phyloP scores from a whole-genome alignment of 2,797 vertebrate species.

The Coregonus sp. region DNA sequence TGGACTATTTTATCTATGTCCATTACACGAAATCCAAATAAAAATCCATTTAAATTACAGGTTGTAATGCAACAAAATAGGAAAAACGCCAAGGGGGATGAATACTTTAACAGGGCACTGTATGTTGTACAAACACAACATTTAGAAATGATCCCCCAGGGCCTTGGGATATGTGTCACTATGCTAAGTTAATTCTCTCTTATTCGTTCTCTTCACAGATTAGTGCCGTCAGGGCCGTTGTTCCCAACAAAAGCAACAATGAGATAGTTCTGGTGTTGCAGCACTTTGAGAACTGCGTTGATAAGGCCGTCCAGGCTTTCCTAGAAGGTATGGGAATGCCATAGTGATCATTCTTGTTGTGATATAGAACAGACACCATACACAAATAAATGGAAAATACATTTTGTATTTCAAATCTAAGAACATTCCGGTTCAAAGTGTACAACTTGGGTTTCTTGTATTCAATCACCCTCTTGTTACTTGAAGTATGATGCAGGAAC shows the following conservation, averaged over 20 bases:
- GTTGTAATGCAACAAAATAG: too few species aligned
- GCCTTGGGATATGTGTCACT: background rate
- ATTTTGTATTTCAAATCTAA: background rate
- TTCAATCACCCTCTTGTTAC: background rate
- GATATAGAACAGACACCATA: background rate
- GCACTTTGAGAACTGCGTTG: constrained; percentile 94
- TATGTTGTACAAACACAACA: too few species aligned
- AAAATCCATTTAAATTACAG: too few species aligned
- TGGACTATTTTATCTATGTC: too few species aligned
- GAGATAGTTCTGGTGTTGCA: constrained; percentile 95
- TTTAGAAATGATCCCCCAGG: too few species aligned
- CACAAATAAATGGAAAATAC: background rate
- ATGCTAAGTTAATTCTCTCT: background rate
- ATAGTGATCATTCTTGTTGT: background rate
- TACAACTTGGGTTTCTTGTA: background rate
- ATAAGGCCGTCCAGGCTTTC: constrained; percentile 92
- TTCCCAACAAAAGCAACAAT: constrained; percentile 97
- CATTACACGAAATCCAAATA: too few species aligned
- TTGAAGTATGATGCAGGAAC: background rate
- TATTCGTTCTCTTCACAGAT: constrained; percentile 74
- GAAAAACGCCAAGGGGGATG: too few species aligned
- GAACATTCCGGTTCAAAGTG: background rate
- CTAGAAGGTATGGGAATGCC: constrained; percentile 83
- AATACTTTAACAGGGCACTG: too few species aligned
- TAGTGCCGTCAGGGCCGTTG: constrained; percentile 87